A percentile compares a stretch with the other conserved stretches of the same genome.
phyloP scores from a whole-genome alignment of 2,888 invertebrate species.

The Cosmia pyralina region DNA sequence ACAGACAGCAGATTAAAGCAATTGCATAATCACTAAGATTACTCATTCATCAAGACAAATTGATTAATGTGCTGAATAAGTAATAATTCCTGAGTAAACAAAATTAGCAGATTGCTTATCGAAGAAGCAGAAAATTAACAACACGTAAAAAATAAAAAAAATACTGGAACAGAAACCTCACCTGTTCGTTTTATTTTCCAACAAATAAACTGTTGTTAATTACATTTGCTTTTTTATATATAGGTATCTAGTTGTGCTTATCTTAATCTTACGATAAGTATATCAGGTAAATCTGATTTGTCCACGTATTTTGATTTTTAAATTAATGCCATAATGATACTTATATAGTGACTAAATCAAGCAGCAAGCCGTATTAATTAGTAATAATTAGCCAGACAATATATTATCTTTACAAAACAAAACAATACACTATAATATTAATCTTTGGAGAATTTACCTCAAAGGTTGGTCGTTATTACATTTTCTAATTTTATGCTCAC shows the following conservation, averaged over 20 bases:
- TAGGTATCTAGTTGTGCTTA: slow-evolving; percentile 48
- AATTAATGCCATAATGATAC: slow-evolving; percentile 24
- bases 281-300: slow-evolving; percentile 76
- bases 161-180: slow-evolving; percentile 58
- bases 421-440: slow-evolving; percentile 13
- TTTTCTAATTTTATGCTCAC: background rate
- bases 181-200: slow-evolving; percentile 71
- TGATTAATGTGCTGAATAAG: background rate
- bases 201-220: slow-evolving; percentile 65
- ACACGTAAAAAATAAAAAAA: background rate
- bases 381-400: slow-evolving; percentile 18
- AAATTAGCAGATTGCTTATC: slow-evolving; percentile 10
- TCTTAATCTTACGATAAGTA: slow-evolving; percentile 67
- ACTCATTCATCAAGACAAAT: background rate
- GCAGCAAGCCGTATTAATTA: slow-evolving; percentile 11
- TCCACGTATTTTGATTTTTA: slow-evolving; percentile 74
- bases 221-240: slow-evolving; percentile 56
- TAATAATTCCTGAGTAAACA: background rate
- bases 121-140: slow-evolving; percentile 4
- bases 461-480: background rate
- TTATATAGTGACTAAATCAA: slow-evolving; percentile 31
- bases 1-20: background rate
- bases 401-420: slow-evolving; percentile 22
- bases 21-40: background rate
- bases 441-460: slow-evolving; percentile 10